Base-by-base conservation (phyloP, 92 coral and sea anemone species). In the Epizoanthus stellaris region DNA sequence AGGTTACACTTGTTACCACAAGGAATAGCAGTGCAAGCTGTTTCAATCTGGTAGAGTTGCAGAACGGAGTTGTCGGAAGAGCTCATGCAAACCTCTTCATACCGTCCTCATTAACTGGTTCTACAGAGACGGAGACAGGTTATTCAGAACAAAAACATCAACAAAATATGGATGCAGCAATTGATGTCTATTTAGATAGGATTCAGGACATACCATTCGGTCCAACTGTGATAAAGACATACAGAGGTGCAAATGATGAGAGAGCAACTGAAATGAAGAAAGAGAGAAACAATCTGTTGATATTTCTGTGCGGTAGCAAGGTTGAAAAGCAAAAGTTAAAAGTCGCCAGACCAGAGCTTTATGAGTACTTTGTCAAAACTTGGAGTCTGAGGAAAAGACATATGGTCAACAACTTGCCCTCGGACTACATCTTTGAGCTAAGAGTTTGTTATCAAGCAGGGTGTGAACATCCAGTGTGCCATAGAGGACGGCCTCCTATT, bases 371-470 rank as follows among this genome's bases (percentile, higher is more conserved):
- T 69, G 3, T 38, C 0, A 77, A 82, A 25, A 84, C 89, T 56
- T 92, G 90, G 93, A 63, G 74, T 12, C 69, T 88, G 60, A 43
- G 91, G 14, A 81, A 86, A 61, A 87, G 89, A 52, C 90, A 87
- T 82, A 77, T 83, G 90, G 86, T 86, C 19, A 15, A 57, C 30
- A 70, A 77, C 57, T 47, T 90, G 57, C 90, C 90, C 49, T 53
- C 58, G 36, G 81, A 82, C 25, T 89, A 73, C 63, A 82, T 89
- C 40, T 85, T 85, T 77, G 82, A 34, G 10, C 58, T 89, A 3
- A 85, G 36, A 72, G 85, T 62, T 4, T 85, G 89, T 23, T 79
- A 84, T 19, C 81, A 89, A 53, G 81, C n/a, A 39, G 42, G 40
- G 1, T 88, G 91, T 76, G 80, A 25, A 16, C 86, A 84, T 49